Evolutionary conservation across 1,140 invertebrate genomes (phyloP).

Genomic region (Camponotus pennsylvanicus): DNA sequence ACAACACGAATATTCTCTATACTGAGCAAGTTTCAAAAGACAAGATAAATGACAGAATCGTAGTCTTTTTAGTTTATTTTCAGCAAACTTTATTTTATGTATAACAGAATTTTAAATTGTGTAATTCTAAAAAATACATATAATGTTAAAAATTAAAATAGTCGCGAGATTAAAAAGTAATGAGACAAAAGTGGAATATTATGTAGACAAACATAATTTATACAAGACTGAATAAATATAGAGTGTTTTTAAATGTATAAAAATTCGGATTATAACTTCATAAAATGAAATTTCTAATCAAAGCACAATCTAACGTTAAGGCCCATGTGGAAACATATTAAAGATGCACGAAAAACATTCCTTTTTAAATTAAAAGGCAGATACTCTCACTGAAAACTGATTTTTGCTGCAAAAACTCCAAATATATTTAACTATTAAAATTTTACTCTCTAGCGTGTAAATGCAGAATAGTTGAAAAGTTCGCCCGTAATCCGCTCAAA

Average conservation of each 20-base stretch:
- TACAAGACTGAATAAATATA: neutral
- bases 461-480: constrained; percentile 38
- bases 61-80: neutral
- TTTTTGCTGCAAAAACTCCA: neutral
- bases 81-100: neutral
- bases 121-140: neutral
- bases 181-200: neutral
- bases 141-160: constrained; percentile 9
- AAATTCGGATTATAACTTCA: neutral
- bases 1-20: neutral
- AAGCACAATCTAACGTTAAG: neutral
- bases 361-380: constrained; percentile 28
- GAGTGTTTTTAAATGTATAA: neutral
- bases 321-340: neutral
- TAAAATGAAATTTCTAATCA: constrained; percentile 21
- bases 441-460: constrained; percentile 30
- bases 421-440: constrained; percentile 48
- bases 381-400: constrained; percentile 5
- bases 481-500: constrained; percentile 26
- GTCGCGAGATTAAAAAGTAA: neutral
- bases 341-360: neutral
- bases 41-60: neutral
- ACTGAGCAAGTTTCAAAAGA: neutral
- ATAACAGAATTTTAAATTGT: constrained; percentile 14
- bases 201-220: neutral